Evolutionary conservation across 2,888 invertebrate species (phyloP).

Genomic region (Chrysomela aeneicollis): DNA sequence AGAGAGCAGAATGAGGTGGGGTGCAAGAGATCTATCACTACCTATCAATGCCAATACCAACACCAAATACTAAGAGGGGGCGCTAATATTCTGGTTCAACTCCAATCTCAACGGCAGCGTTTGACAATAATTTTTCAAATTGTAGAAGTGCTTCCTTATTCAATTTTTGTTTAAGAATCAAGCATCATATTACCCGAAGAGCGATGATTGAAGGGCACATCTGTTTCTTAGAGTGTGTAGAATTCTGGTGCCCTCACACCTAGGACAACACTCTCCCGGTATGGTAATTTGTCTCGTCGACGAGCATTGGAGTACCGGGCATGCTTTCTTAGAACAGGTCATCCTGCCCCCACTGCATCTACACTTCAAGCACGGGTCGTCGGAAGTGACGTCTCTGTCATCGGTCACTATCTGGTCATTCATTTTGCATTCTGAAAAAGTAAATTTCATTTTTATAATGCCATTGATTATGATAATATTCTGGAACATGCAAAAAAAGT

Average conservation of each 20-base stretch:
- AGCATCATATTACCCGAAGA: slow-evolving; percentile 38
- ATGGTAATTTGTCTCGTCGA: slow-evolving; percentile 72
- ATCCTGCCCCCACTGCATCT: slow-evolving; percentile 75
- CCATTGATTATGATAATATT: too few species aligned
- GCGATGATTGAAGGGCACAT: slow-evolving; percentile 65
- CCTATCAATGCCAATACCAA: too few species aligned
- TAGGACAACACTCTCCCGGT: slow-evolving; percentile 81
- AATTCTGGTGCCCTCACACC: slow-evolving; percentile 62
- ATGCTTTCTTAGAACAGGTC: slow-evolving; percentile 84
- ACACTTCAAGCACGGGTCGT: slow-evolving; percentile 88
- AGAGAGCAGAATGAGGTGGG: too few species aligned
- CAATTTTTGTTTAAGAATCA: too few species aligned
- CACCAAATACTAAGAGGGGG: too few species aligned
- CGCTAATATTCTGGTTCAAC: too few species aligned
- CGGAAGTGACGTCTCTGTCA: slow-evolving; percentile 77
- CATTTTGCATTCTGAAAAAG: slow-evolving; percentile 63
- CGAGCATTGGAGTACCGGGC: slow-evolving; percentile 88
- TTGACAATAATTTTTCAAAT: too few species aligned
- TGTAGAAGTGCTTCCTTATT: too few species aligned
- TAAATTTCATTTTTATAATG: slow-evolving; percentile 1
- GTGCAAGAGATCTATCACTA: too few species aligned
- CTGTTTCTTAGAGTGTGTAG: slow-evolving; percentile 56
- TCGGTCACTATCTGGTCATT: slow-evolving; percentile 84
- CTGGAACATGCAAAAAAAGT: too few species aligned
- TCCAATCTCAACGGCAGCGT: too few species aligned